Conservation (phyloP, 30 jellyfish, hydroid and myxozoan species). For the Cassiopea xamachana region DNA sequence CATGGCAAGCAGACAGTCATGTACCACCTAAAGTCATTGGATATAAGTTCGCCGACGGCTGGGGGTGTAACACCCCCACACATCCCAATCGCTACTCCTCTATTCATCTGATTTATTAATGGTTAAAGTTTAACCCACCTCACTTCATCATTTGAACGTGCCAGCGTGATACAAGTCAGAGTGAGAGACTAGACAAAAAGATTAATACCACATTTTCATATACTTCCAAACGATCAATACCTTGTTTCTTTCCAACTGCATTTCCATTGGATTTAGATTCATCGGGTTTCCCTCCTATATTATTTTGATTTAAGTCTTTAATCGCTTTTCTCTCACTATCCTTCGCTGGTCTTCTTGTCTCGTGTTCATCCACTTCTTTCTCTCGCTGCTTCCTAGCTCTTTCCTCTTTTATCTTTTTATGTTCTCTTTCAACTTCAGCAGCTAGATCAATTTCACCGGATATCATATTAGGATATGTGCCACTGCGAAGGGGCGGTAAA, state of each 20-base stretch:
- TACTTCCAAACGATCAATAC: background rate
- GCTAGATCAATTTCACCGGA: constrained; percentile 59
- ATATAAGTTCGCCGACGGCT: too few species aligned
- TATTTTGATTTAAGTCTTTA: constrained; percentile 12
- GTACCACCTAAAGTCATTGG: too few species aligned
- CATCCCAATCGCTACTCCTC: too few species aligned
- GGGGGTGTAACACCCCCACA: too few species aligned
- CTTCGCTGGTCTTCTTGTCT: constrained; percentile 3
- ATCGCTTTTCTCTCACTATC: background rate
- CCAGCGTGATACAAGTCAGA: too few species aligned
- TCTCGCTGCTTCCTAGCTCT: constrained; percentile 72
- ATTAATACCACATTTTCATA: too few species aligned
- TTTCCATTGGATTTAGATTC: constrained; percentile 1
- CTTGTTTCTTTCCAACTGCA: constrained; percentile 30
- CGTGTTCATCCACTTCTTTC: constrained; percentile 12
- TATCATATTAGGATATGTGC: constrained; percentile 78
- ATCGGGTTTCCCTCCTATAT: background rate
- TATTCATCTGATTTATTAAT: too few species aligned
- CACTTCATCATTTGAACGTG: too few species aligned
- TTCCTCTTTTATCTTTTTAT: constrained; percentile 59
- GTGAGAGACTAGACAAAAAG: too few species aligned
- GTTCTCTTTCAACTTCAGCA: constrained; percentile 73
- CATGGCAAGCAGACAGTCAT: too few species aligned
- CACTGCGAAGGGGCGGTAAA: constrained; percentile 83
- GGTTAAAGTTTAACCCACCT: too few species aligned